Evolutionary conservation across 2,797 vertebrate species (phyloP), one percentile per base, ranked within the genome.

Genomic region (Philypnodon macrostomus): DNA sequence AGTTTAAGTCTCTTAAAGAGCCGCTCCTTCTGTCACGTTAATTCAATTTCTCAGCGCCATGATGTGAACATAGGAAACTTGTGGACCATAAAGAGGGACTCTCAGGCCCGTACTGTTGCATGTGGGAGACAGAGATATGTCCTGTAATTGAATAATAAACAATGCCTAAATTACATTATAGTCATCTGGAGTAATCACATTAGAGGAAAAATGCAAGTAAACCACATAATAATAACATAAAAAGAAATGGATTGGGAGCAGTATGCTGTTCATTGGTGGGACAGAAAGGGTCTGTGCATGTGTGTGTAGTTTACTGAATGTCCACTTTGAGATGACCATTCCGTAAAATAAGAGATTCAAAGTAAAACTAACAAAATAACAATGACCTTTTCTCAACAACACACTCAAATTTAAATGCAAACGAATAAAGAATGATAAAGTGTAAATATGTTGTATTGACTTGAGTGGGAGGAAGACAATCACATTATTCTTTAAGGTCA

Each of bases 161-260:
- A 83, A 83, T 79, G 76, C 67, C 81, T 62, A 80, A 86, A 90
- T 88, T 55, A 48, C 75, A 86, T 90, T 88, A 89, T 78, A 78
- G 73, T 75, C 76, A 66, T 73, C 68, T 60, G 35, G 65, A 58
- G 75, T 79, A 83, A 91, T 77, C 72, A 36, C 53, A 84, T 90
- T 88, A 81, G 65, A 58, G 52, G 5, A 66, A 64, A 80, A 81
- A 81, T 79, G 78, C 75, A 80, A 80, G 82, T 70, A 58, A 81
- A 85, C 67, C 60, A 66, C 80, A 85, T 79, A 81, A 88, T 85
- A 81, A 83, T 85, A 85, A 86, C 69, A 70, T 75, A 85, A 79
- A 87, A 80, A 86, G 83, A 85, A 81, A 88, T 80, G 78, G 85
- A 90, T 87, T 87, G 81, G 85, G 68, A 83, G 82, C 74, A 10